These are phyloP conservation scores for Rhipidura dahli DNA, from an alignment of 2,113 vertebrate species.

Conservation along the genomic window DNA sequence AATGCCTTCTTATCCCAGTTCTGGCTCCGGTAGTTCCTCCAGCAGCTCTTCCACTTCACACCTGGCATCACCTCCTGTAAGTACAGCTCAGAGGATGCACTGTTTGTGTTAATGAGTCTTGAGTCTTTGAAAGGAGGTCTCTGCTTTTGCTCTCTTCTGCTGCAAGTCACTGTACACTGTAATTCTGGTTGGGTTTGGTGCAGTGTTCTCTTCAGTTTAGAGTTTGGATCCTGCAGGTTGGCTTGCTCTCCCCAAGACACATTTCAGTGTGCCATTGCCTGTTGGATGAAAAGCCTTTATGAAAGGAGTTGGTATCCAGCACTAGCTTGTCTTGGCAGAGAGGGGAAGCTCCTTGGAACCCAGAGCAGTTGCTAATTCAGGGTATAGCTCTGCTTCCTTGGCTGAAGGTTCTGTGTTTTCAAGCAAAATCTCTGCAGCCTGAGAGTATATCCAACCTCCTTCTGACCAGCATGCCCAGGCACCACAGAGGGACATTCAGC, in stretches of 20 bases:
- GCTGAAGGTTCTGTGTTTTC: neutral
- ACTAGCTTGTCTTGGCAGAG: neutral
- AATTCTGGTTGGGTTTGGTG: neutral
- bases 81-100: constrained; percentile 19
- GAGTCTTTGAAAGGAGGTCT: neutral
- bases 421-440: neutral
- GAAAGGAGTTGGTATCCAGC: neutral
- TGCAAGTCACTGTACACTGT: neutral
- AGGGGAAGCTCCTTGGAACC: neutral
- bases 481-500: neutral
- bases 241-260: neutral
- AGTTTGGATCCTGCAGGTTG: neutral
- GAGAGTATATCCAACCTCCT: neutral
- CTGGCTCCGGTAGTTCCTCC: constrained; percentile 86
- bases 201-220: neutral
- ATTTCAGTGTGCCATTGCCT: neutral
- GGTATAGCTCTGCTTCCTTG: neutral
- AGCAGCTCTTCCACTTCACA: constrained; percentile 91
- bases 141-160: neutral
- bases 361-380: neutral
- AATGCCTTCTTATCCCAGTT: constrained; percentile 83
- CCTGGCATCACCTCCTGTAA: constrained; percentile 87
- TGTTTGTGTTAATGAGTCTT: neutral
- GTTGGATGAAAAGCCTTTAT: neutral
- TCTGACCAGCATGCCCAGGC: neutral